phyloP scores from a whole-genome alignment of 2,888 invertebrate species.

The Cyaniris semiargus region DNA sequence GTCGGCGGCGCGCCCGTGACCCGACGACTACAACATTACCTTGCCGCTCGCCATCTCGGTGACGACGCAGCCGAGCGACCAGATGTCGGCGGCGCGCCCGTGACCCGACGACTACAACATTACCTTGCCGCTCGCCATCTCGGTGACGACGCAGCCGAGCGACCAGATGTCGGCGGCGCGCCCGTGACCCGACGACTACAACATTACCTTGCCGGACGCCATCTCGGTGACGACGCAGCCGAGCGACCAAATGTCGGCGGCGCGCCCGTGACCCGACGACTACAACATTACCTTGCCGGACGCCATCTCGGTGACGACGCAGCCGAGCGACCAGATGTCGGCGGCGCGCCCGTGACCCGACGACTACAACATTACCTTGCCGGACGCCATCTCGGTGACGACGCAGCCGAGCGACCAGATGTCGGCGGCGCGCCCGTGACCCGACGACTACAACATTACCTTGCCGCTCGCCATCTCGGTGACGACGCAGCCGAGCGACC shows the following conservation, averaged over 20 bases:
- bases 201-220: slow-evolving; percentile 98
- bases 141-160: slow-evolving; percentile 95
- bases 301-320: slow-evolving; percentile 98
- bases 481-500: slow-evolving; percentile 97
- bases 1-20: slow-evolving; percentile 96
- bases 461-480: slow-evolving; percentile 97
- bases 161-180: slow-evolving; percentile 98
- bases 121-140: slow-evolving; percentile 95
- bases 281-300: slow-evolving; percentile 97
- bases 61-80: slow-evolving; percentile 97
- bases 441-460: slow-evolving; percentile 85
- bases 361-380: slow-evolving; percentile 94
- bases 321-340: slow-evolving; percentile 98
- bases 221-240: slow-evolving; percentile 98
- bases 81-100: slow-evolving; percentile 96
- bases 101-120: slow-evolving; percentile 89
- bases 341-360: slow-evolving; percentile 95
- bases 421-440: slow-evolving; percentile 96
- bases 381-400: slow-evolving; percentile 97
- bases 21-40: slow-evolving; percentile 85
- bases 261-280: slow-evolving; percentile 93
- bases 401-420: slow-evolving; percentile 98
- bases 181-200: slow-evolving; percentile 93
- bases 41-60: slow-evolving; percentile 97
- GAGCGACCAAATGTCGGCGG: slow-evolving; percentile 97